These are phyloP conservation scores for Cyprinodon brontotheroides DNA, from an alignment of 2,113 vertebrate species.

Conservation along the genomic window DNA sequence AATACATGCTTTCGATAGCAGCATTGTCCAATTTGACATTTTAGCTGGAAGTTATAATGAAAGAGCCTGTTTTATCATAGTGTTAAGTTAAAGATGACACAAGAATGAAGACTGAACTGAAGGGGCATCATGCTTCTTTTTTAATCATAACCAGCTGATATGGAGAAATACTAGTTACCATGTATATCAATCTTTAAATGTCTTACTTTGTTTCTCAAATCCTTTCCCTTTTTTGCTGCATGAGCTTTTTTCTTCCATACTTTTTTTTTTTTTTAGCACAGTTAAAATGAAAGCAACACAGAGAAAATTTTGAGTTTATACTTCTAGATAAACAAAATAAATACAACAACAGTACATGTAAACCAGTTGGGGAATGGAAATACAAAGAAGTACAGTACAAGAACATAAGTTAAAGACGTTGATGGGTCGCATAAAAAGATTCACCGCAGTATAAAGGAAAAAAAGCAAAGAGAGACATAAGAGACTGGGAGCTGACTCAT, in stretches of 20 bases:
- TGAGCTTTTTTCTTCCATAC: neutral
- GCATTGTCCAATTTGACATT: neutral
- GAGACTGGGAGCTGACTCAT: conserved; percentile 24
- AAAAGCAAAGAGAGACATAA: conserved; percentile 17
- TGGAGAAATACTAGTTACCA: neutral
- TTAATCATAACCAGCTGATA: neutral
- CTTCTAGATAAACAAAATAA: neutral
- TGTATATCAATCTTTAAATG: neutral
- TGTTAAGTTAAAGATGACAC: neutral
- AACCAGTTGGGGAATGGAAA: neutral
- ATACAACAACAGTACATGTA: neutral
- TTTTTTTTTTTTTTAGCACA: neutral
- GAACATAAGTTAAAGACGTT: conserved; percentile 23
- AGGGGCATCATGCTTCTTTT: no score
- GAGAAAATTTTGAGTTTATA: conserved; percentile 3
- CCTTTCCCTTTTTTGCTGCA: neutral
- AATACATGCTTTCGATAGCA: neutral
- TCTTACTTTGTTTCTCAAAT: neutral
- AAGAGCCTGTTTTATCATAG: neutral
- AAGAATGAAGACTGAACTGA: neutral
- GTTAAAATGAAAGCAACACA: conserved; percentile 8
- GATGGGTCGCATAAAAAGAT: conserved; percentile 21
- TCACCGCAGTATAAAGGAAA: conserved; percentile 30
- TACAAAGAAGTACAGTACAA: neutral
- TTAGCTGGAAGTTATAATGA: neutral